Percentiles rank a stretch among this genome's conserved stretches.
phyloP scores from a whole-genome alignment of 2,113 vertebrate genomes.

The Eolophus roseicapilla region DNA sequence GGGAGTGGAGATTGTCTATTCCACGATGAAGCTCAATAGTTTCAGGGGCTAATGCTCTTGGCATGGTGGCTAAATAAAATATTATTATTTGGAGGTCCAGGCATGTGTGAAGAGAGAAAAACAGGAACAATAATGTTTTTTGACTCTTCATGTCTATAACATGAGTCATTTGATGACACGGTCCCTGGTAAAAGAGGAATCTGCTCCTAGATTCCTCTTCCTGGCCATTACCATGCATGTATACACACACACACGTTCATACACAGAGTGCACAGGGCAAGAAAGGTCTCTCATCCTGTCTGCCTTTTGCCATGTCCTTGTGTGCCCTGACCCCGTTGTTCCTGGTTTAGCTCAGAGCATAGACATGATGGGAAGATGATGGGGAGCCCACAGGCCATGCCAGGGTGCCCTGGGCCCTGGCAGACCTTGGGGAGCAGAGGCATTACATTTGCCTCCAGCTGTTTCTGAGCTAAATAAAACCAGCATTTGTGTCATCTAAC shows the following conservation, averaged over 20 bases:
- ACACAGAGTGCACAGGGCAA: background rate
- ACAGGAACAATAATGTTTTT: background rate
- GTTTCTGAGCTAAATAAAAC: background rate
- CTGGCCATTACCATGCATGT: background rate
- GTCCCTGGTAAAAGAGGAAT: background rate
- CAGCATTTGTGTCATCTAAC: background rate
- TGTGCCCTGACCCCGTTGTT: background rate
- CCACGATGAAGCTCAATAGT: background rate
- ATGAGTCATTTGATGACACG: background rate
- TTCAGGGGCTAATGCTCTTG: background rate
- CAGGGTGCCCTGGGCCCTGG: background rate
- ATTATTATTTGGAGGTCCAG: background rate
- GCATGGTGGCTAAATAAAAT: background rate
- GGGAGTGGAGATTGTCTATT: background rate
- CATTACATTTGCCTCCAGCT: background rate
- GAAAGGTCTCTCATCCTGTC: background rate
- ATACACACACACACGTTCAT: background rate
- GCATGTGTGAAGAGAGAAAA: background rate
- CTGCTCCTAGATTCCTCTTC: background rate
- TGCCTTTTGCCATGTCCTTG: background rate
- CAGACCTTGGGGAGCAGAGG: background rate
- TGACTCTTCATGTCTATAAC: background rate
- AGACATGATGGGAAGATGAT: background rate
- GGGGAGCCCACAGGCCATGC: background rate
- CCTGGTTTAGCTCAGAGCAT: background rate